phyloP scores from a whole-genome alignment of 92 coral and sea anemone genomes.

The Epizoanthus ramosus region DNA sequence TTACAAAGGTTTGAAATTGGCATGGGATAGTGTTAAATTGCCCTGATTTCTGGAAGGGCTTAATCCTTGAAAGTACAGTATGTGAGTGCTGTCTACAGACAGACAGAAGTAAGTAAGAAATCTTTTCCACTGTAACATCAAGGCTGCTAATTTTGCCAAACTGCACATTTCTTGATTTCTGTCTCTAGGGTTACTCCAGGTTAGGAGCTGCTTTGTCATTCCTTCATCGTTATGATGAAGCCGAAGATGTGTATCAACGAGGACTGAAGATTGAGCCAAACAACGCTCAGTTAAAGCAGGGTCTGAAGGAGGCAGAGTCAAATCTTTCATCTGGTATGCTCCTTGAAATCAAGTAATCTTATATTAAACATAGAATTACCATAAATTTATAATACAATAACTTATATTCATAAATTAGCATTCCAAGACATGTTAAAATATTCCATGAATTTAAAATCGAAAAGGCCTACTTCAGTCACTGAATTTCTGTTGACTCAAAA shows the following conservation, averaged over 20 bases:
- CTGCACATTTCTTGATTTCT: background rate
- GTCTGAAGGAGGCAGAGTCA: slow-evolving; percentile 62
- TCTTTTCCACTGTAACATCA: background rate
- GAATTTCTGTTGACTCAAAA: background rate
- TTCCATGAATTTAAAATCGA: too few relatives aligned
- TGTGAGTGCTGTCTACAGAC: too few relatives aligned
- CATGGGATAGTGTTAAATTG: too few relatives aligned
- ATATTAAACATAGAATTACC: background rate
- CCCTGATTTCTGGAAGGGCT: too few relatives aligned
- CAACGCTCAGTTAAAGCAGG: slow-evolving; percentile 86
- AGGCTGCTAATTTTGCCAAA: background rate
- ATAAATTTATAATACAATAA: background rate
- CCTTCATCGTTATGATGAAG: slow-evolving; percentile 72
- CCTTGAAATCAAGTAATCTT: background rate
- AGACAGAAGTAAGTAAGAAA: background rate
- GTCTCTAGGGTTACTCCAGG: slow-evolving; percentile 89
- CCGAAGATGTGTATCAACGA: slow-evolving; percentile 72
- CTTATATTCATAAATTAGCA: too few relatives aligned
- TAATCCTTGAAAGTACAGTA: too few relatives aligned
- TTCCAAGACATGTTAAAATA: too few relatives aligned
- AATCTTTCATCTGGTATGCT: slow-evolving; percentile 44
- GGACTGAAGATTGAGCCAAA: slow-evolving; percentile 90
- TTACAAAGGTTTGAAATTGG: too few relatives aligned
- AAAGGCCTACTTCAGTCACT: background rate
- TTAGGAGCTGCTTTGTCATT: slow-evolving; percentile 91